Conservation (phyloP, 2,113 vertebrate species). For the Stegastes partitus region DNA sequence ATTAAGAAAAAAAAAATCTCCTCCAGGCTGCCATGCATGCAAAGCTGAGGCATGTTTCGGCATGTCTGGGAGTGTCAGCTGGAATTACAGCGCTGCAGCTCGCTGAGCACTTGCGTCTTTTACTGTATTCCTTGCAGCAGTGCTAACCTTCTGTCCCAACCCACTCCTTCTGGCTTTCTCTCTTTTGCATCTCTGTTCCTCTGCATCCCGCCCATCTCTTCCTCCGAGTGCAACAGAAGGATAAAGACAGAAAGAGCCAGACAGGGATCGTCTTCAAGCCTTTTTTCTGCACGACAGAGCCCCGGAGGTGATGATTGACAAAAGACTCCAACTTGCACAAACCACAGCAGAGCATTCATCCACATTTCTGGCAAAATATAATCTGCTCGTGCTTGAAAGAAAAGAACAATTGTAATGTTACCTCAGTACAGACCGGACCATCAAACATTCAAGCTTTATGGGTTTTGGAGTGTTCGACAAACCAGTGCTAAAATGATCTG, state of each 20-base stretch:
- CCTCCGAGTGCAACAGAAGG: slow-evolving; percentile 26
- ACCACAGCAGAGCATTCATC: slow-evolving; percentile 16
- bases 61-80: slow-evolving; percentile 44
- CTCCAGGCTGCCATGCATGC: slow-evolving; percentile 45
- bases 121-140: slow-evolving; percentile 50
- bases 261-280: slow-evolving; percentile 28
- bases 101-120: slow-evolving; percentile 52
- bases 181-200: slow-evolving; percentile 24
- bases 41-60: slow-evolving; percentile 51
- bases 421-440: background rate
- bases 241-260: slow-evolving; percentile 26
- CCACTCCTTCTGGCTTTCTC: slow-evolving; percentile 19
- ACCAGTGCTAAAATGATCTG: background rate
- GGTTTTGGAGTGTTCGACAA: background rate
- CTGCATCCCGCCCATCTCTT: slow-evolving; percentile 9
- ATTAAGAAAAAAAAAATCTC: slow-evolving; percentile 23
- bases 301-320: slow-evolving; percentile 12
- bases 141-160: slow-evolving; percentile 37
- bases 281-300: background rate
- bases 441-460: slow-evolving; percentile 9
- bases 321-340: slow-evolving; percentile 19
- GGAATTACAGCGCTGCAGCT: slow-evolving; percentile 57
- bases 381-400: background rate
- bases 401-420: background rate
- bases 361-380: background rate